Base-by-base conservation (phyloP, 1,140 invertebrate genomes). In the Zaprionus inermis region DNA sequence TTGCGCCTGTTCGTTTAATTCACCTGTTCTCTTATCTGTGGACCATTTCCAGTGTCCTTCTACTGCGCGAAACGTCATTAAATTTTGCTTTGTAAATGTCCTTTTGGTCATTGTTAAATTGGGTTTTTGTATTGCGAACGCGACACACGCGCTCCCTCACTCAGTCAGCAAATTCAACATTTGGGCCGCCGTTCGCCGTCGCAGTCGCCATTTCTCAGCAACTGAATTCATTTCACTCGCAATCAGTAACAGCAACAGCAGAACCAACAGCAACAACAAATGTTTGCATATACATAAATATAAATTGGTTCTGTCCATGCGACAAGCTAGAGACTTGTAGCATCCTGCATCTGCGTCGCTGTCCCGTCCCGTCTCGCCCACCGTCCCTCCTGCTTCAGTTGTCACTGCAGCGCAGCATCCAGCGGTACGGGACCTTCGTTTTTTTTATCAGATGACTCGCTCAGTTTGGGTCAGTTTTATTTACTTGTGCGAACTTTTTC, bases 81-180 rank as follows among this genome's bases (percentile, higher is more conserved):
- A 89, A 89, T 84, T 79, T 72, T 73, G 74, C 76, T 78, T 80
- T 81, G 69, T 81, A 67, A 83, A 70, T 84, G 84, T 81, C 59
- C 80, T 70, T 55, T 46, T 41, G 68, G 70, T 61, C 84, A 89
- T 80, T 88, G 79, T 76, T 49, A 77, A 79, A 79, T 72, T 71
- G 72, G 66, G 44, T 63, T 54, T 67, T 86, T 85, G 72, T 72
- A 75, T 79, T 57, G 60, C 65, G 34, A 55, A 18, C 54, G 54
- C 61, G 46, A 36, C 61, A 49, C 65, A 69, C 38, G 32, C 55
- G 63, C 1, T 30, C 52, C 44, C 41, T 74, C 24, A 49, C 63
- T 44, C 61, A 65, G 61, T 60, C 65, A 60, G 63, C 32, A 46
- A 46, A 49, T 49, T 49, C 44, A 49, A 49, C 44, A 38, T 16